Base-by-base conservation (phyloP, 2,888 invertebrate species). In the Apotomis turbidana region DNA sequence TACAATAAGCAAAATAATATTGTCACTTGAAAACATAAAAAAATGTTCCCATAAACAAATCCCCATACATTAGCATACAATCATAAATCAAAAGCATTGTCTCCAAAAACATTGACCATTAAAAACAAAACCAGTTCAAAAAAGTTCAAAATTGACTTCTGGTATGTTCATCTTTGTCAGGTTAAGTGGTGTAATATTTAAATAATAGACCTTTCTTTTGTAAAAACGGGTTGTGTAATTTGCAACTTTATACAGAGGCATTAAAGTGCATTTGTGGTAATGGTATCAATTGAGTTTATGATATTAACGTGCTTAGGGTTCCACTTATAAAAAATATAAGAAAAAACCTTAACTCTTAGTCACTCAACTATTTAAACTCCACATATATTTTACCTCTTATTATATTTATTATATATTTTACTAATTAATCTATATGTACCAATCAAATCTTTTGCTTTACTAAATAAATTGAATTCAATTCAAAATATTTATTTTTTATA, bases 101-200 rank as follows among this genome's bases (percentile, higher is more conserved):
- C 82, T 86, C 79, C 77, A 74, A 75, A 76, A 80, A 68, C 68
- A 68, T 68, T 72, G 72, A 68, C 72, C 72, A 72, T 80, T 80
- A 78, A 61, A 59, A 64, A 46, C 55, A 27, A 67, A 77, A 83
- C 81, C 81, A 83, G 82, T 83, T 81, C 75, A 62, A 73, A 81
- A 64, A 55, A 44, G 12, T 38, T 54, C 64, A 46, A 64, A 81
- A 84, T 85, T 84, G 85, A 86, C 86, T 86, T 83, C 81, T 81
- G 86, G 85, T 83, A 77, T 84, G 85, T 85, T 74, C 72, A 61
- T 76, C 78, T 81, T 87, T 87, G 87, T 87, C 79, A 71, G 60
- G 74, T 49, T 82, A 85, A 86, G 83, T 87, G 81, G 84, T 82
- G 83, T 86, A 85, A 86, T 86, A 84, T 86, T 86, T 74, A 83